Evolutionary conservation across 2,113 vertebrate genomes (phyloP).

Genomic region (Nansenia antarctica): DNA sequence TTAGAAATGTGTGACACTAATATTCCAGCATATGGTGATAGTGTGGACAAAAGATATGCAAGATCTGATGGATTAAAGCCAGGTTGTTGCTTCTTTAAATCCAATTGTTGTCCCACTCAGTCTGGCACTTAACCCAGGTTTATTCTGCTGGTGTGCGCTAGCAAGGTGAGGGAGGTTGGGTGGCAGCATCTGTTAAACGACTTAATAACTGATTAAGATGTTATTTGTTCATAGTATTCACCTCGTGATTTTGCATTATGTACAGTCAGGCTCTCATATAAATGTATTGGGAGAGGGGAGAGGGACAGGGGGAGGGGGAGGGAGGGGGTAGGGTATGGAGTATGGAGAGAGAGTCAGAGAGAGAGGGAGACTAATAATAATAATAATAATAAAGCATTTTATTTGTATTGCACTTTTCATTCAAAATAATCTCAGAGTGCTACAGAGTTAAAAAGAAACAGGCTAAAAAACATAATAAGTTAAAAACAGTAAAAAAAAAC

Average conservation of each 20-base stretch:
- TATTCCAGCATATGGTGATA: not conserved
- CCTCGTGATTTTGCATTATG: not conserved
- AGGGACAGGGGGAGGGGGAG: not conserved
- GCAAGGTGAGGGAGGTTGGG: not conserved
- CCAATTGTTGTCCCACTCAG: not conserved
- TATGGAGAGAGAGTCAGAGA: not conserved
- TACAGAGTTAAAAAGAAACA: no score
- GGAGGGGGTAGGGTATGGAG: not conserved
- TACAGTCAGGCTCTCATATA: not conserved
- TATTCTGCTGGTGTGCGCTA: not conserved
- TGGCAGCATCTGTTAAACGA: not conserved
- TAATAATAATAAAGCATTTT: no score
- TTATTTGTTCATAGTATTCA: not conserved
- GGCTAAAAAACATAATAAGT: no score
- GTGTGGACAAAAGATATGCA: not conserved
- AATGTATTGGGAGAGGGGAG: not conserved
- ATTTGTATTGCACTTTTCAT: no score
- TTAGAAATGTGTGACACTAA: not conserved
- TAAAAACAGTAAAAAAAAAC: no score
- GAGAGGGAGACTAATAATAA: not conserved
- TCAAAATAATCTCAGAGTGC: no score
- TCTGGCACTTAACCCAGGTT: not conserved
- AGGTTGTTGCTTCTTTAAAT: constrained; percentile 2
- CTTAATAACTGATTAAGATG: not conserved
- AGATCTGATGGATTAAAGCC: not conserved